Percentiles rank a stretch among this genome's conserved stretches.
Evolutionary conservation across 2,888 invertebrate species (phyloP).

Genomic region (Teinopalpus imperialis): DNA sequence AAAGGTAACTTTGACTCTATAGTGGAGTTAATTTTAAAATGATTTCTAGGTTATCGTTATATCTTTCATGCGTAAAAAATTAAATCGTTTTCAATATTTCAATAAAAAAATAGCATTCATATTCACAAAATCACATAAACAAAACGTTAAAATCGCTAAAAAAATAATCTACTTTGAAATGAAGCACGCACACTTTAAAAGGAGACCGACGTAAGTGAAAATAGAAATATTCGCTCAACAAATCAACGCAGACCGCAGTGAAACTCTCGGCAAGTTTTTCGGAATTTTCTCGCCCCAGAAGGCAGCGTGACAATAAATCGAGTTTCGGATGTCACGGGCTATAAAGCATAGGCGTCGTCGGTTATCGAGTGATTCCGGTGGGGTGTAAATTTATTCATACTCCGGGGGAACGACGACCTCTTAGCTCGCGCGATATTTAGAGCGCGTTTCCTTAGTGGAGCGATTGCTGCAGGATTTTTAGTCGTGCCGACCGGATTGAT

Average conservation of each 20-base stretch:
- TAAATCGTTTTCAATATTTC: no score
- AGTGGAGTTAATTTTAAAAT: no score
- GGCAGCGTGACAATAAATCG: slow-evolving; percentile 74
- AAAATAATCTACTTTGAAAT: no score
- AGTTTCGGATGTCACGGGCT: slow-evolving; percentile 78
- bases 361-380: slow-evolving; percentile 77
- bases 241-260: slow-evolving; percentile 1
- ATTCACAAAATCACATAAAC: no score
- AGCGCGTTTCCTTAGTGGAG: slow-evolving; percentile 64
- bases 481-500: slow-evolving; percentile 32
- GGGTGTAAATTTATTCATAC: slow-evolving; percentile 75
- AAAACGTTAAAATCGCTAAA: no score
- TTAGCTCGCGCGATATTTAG: slow-evolving; percentile 72
- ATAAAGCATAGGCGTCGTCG: slow-evolving; percentile 79
- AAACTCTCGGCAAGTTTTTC: slow-evolving; percentile 34
- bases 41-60: no score
- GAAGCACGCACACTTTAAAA: no score
- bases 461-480: slow-evolving; percentile 47
- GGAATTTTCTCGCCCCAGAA: slow-evolving; percentile 48
- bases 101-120: no score
- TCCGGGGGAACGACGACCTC: slow-evolving; percentile 60
- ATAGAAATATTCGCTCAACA: slow-evolving; percentile 4
- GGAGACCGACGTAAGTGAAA: slow-evolving; percentile 1
- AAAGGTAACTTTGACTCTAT: no score
- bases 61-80: no score